These are phyloP conservation scores for Magallana angulata DNA, from an alignment of 1,140 invertebrate genomes.

Conservation along the genomic window DNA sequence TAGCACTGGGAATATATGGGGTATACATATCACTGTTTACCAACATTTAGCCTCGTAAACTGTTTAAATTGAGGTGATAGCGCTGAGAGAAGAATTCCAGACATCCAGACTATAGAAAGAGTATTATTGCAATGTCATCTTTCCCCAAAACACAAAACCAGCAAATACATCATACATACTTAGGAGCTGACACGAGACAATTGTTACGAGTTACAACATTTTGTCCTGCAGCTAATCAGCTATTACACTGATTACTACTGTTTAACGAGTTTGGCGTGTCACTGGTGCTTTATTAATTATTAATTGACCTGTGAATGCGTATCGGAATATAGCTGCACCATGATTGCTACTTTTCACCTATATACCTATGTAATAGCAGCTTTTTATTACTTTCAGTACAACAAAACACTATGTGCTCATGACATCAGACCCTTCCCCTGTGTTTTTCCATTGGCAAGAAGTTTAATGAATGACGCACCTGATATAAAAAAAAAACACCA, in stretches of 20 bases:
- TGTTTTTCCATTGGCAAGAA: background rate
- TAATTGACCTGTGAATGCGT: conserved; percentile 5
- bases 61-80: background rate
- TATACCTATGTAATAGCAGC: background rate
- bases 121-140: background rate
- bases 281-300: conserved; percentile 11
- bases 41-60: conserved; percentile 2
- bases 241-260: conserved; percentile 20
- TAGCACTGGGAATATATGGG: background rate
- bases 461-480: conserved; percentile 19
- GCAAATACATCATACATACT: background rate
- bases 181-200: background rate
- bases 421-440: background rate
- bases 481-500: background rate
- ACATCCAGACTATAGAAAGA: background rate
- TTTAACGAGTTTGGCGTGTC: background rate
- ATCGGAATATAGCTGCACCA: background rate
- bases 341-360: background rate
- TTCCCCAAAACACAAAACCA: background rate
- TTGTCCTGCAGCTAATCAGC: conserved; percentile 5
- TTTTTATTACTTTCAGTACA: conserved; percentile 17
- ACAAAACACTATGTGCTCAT: background rate
- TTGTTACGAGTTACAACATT: background rate
- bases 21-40: conserved; percentile 20
- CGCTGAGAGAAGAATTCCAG: background rate